phyloP scores from a whole-genome alignment of 2,113 vertebrate genomes.

The Hyaena hyaena region DNA sequence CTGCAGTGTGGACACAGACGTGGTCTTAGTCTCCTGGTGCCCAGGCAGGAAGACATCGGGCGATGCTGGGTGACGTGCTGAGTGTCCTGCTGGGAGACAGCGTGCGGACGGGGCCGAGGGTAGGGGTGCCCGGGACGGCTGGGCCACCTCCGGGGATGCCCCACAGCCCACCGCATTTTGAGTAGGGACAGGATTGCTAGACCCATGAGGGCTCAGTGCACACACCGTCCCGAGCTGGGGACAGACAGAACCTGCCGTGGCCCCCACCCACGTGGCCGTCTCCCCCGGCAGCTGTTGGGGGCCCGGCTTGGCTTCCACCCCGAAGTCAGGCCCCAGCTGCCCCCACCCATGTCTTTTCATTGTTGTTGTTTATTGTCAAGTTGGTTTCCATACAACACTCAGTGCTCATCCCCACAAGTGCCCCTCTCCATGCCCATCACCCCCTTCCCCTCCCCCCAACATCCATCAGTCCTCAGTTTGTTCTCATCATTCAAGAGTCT shows the following conservation, averaged over 20 bases:
- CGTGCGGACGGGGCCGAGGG: background rate
- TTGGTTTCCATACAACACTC: no score
- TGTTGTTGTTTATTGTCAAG: no score
- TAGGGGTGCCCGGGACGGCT: rapidly evolving
- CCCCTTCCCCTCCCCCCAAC: no score
- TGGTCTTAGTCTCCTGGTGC: background rate
- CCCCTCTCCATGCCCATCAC: no score
- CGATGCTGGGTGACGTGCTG: rapidly evolving
- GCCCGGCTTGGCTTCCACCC: background rate
- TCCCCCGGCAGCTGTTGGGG: background rate
- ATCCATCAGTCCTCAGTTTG: no score
- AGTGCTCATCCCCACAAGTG: no score
- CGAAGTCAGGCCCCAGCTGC: background rate
- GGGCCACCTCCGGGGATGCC: rapidly evolving
- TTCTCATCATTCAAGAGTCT: no score
- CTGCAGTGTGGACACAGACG: background rate
- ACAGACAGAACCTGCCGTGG: background rate
- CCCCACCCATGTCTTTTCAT: no score
- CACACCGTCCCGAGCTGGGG: background rate
- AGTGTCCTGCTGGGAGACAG: background rate
- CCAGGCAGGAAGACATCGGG: rapidly evolving
- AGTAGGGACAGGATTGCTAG: background rate
- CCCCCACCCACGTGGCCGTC: background rate
- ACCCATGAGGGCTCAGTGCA: no score
- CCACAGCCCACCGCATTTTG: rapidly evolving